These are phyloP conservation scores for Rhinoderma darwinii DNA, from an alignment of 2,113 vertebrate species.

Conservation along the genomic window DNA sequence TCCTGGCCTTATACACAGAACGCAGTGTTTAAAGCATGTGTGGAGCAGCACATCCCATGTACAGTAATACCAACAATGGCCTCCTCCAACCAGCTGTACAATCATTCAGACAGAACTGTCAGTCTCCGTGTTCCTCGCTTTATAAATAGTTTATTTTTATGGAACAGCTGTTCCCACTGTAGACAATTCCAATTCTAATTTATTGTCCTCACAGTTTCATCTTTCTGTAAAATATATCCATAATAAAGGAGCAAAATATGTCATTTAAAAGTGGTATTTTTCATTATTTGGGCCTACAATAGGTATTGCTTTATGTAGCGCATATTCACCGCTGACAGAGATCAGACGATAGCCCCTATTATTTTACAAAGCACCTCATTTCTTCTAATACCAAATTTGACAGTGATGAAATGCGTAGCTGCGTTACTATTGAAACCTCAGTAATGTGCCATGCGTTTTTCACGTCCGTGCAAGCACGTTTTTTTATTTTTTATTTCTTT, in stretches of 20 bases:
- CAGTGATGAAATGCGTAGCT: too few species aligned
- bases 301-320: not conserved
- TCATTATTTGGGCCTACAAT: not conserved
- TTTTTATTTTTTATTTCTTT: too few species aligned
- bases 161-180: conserved; percentile 90
- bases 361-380: not conserved
- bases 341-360: not conserved
- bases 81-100: conserved; percentile 73
- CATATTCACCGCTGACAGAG: not conserved
- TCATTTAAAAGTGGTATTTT: conserved; percentile 48
- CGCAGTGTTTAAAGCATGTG: not conserved
- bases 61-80: conserved; percentile 38
- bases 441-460: too few species aligned
- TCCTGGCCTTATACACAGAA: not conserved
- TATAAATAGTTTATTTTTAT: conserved; percentile 91
- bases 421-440: too few species aligned
- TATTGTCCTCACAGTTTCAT: conserved; percentile 92
- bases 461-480: too few species aligned
- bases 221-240: conserved; percentile 86
- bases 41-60: not conserved
- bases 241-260: conserved; percentile 90
- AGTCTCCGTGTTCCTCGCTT: conserved; percentile 74
- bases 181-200: conserved; percentile 95
- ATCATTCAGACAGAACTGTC: conserved; percentile 80
- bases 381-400: not conserved